Percentiles rank a stretch among this genome's conserved stretches.
Conservation (phyloP, 2,888 invertebrate species). For the Andrena minutula region DNA sequence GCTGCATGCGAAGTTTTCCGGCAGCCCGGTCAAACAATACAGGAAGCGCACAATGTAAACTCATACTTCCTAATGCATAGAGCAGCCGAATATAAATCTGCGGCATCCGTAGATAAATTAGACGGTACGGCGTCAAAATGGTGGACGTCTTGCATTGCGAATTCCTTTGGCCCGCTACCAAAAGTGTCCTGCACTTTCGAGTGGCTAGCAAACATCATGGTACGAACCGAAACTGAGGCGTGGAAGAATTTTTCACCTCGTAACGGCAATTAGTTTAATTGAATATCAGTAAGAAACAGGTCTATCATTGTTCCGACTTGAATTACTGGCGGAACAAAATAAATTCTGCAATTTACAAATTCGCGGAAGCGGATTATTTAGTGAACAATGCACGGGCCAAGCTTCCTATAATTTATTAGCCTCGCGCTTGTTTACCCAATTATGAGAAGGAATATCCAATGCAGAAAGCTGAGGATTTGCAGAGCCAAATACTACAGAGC, state of each 20-base stretch:
- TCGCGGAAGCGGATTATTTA: slow-evolving; percentile 28
- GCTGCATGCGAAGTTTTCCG: slow-evolving; percentile 6
- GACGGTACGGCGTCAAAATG: slow-evolving; percentile 24
- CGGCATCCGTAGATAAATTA: slow-evolving; percentile 48
- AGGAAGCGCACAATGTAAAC: slow-evolving; percentile 26
- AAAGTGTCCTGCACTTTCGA: slow-evolving; percentile 44
- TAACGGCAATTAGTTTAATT: slow-evolving; percentile 22
- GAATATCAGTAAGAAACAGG: not conserved
- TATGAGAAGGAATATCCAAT: slow-evolving; percentile 17
- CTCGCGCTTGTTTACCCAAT: slow-evolving; percentile 27
- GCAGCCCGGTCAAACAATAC: slow-evolving; percentile 8
- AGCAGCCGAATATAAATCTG: slow-evolving; percentile 38
- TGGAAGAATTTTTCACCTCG: slow-evolving; percentile 6
- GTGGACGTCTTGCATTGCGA: slow-evolving; percentile 41
- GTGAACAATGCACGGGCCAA: not conserved
- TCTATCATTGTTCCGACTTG: not conserved
- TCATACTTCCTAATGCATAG: slow-evolving; percentile 35
- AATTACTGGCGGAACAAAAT: slow-evolving; percentile 3
- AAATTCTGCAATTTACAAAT: slow-evolving; percentile 24
- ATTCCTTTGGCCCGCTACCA: slow-evolving; percentile 49
- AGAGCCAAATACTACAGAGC: slow-evolving; percentile 6
- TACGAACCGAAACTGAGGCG: slow-evolving; percentile 10
- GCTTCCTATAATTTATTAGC: slow-evolving; percentile 5
- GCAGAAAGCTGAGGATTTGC: not conserved
- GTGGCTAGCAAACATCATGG: slow-evolving; percentile 49